A percentile compares a stretch with the other conserved stretches of the same genome.
Evolutionary conservation across 2,113 vertebrate genomes (phyloP).

Genomic region (Chamaea fasciata): DNA sequence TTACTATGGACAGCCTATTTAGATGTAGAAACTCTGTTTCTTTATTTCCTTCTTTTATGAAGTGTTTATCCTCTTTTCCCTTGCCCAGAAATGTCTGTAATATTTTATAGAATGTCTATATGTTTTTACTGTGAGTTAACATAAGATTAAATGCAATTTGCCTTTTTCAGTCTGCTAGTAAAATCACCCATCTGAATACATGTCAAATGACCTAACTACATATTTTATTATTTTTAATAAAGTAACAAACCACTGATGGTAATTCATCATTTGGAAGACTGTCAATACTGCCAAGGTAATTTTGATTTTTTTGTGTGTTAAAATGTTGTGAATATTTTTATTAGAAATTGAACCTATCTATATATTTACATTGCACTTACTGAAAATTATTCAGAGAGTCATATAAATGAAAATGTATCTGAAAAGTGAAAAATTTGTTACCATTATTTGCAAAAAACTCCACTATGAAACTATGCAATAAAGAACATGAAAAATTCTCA

Average conservation of each 20-base stretch:
- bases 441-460: not conserved
- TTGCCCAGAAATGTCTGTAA: not conserved
- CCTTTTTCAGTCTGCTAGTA: not conserved
- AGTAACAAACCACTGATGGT: conserved; percentile 88
- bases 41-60: not conserved
- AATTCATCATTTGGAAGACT: conserved; percentile 84
- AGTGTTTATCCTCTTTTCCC: not conserved
- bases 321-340: not conserved
- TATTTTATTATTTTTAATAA: conserved; percentile 36
- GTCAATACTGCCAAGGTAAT: conserved; percentile 84
- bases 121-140: not conserved
- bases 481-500: not conserved
- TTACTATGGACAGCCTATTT: not conserved
- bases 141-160: not conserved
- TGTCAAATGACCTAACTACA: not conserved
- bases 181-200: not conserved
- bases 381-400: not conserved
- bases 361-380: not conserved
- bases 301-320: not conserved
- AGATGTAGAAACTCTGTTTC: not conserved
- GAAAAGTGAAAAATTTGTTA: not conserved
- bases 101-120: not conserved
- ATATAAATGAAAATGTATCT: not conserved
- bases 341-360: not conserved
- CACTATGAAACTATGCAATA: not conserved